Conservation (phyloP, 2,888 invertebrate species). For the Geophilus truncorum region DNA sequence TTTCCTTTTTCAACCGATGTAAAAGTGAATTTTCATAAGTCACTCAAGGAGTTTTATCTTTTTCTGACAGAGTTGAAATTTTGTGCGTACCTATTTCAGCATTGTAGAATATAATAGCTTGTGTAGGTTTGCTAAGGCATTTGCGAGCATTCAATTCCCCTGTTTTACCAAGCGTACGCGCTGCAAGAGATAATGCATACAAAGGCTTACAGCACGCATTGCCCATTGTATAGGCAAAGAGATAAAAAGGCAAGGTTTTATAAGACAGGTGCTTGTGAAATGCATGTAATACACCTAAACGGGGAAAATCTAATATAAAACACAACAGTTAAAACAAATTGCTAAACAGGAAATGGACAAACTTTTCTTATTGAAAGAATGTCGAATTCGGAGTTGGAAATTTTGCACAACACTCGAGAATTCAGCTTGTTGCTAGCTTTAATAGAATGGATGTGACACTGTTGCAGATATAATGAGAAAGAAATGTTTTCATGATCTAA, state of each 20-base stretch:
- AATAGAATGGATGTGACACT: constrained; percentile 7
- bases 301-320: neutral
- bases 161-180: constrained; percentile 6
- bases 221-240: neutral
- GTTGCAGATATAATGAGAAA: neutral
- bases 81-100: neutral
- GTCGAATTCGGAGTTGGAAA: neutral
- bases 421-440: neutral
- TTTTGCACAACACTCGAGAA: neutral
- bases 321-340: neutral
- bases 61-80: constrained; percentile 18
- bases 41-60: constrained; percentile 4
- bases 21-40: constrained; percentile 25
- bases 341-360: neutral
- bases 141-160: constrained; percentile 20
- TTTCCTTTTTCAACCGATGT: constrained; percentile 20
- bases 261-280: neutral
- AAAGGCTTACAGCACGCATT: neutral
- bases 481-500: constrained; percentile 25
- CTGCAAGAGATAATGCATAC: constrained; percentile 19
- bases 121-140: neutral
- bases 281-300: neutral
- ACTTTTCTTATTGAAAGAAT: neutral
- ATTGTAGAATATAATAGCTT: neutral
- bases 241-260: neutral